Conservation (phyloP, 1,140 invertebrate genomes). For the Ceratina japonica region DNA sequence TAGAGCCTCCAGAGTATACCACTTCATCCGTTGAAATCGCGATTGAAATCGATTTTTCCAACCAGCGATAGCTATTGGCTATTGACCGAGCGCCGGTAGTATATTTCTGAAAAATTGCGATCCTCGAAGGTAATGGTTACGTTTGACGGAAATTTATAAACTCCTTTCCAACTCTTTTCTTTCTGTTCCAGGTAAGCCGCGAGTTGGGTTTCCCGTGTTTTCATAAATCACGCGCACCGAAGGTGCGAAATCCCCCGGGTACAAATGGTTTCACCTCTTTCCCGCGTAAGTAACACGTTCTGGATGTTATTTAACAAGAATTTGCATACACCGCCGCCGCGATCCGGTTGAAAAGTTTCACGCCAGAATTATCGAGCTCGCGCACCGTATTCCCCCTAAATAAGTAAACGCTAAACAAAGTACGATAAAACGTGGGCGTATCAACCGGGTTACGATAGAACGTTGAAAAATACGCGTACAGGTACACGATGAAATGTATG, state of each 20-base stretch:
- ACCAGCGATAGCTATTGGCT: neutral
- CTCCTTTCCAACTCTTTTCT: neutral
- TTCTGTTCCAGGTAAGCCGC: slow-evolving; percentile 25
- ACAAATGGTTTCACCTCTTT: neutral
- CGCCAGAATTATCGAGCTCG: too few relatives aligned
- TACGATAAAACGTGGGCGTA: too few relatives aligned
- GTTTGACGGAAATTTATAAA: slow-evolving; percentile 15
- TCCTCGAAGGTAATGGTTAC: neutral
- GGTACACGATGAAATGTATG: too few relatives aligned
- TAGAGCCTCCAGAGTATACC: neutral
- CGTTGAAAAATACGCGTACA: too few relatives aligned
- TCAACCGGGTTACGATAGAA: too few relatives aligned
- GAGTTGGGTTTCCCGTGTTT: neutral
- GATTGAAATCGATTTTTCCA: slow-evolving; percentile 16
- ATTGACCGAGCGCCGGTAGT: neutral
- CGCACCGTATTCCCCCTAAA: too few relatives aligned
- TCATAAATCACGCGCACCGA: neutral
- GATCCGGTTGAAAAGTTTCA: too few relatives aligned
- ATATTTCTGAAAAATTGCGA: slow-evolving; percentile 18
- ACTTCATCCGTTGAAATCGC: slow-evolving; percentile 3
- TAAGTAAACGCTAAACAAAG: too few relatives aligned
- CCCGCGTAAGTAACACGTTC: neutral
- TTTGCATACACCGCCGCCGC: too few relatives aligned
- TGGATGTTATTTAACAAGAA: neutral
- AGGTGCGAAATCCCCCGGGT: neutral